phyloP scores from a whole-genome alignment of 2,888 invertebrate species.

The Aphodius sticticus region DNA sequence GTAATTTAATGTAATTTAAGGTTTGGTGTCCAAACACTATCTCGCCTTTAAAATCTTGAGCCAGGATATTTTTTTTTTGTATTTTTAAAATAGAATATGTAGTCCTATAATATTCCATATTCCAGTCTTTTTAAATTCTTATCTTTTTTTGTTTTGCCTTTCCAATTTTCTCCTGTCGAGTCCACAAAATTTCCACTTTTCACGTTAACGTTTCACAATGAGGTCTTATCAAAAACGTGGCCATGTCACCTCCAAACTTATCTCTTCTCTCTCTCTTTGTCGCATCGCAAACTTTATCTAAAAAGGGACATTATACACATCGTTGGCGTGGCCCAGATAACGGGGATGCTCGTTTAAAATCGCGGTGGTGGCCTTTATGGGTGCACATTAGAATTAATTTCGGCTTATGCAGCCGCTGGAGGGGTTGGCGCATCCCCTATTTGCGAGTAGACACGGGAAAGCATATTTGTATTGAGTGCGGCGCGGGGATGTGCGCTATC shows the following conservation, averaged over 20 bases:
- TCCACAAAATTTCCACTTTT: background rate
- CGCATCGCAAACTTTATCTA: background rate
- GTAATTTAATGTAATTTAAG: too few species aligned
- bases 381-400: background rate
- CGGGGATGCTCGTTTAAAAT: background rate
- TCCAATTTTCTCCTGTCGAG: too few species aligned
- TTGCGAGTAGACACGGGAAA: background rate
- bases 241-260: background rate
- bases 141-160: too few species aligned
- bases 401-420: background rate
- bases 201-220: background rate
- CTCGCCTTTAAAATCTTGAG: too few species aligned
- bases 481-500: background rate
- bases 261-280: background rate
- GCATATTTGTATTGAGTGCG: background rate
- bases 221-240: background rate
- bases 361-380: slow-evolving; percentile 4
- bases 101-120: too few species aligned
- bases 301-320: background rate
- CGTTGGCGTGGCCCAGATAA: background rate
- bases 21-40: too few species aligned
- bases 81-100: too few species aligned
- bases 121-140: too few species aligned
- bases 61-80: too few species aligned
- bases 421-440: background rate